Conservation (phyloP, 2,797 vertebrate species). For the Pyrocephalus nanus region DNA sequence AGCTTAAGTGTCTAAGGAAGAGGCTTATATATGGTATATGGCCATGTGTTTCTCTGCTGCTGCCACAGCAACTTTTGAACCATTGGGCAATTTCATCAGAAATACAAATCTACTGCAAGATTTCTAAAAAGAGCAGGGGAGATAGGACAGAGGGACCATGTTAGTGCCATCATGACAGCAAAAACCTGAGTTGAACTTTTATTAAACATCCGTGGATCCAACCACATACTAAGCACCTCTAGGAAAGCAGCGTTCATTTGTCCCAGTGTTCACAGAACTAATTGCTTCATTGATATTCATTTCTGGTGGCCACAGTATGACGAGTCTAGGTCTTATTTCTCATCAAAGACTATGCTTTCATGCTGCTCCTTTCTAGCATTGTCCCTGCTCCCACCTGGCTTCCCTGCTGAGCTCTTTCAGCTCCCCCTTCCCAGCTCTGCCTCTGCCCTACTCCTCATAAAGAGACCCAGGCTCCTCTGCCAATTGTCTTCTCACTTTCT, state of each 20-base stretch:
- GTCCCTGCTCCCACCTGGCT: not conserved
- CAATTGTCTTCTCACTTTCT: not conserved
- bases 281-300: not conserved
- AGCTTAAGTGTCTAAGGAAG: not conserved
- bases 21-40: not conserved
- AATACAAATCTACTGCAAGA: not conserved
- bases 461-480: not conserved
- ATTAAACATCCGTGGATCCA: not conserved
- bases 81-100: not conserved
- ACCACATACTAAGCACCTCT: not conserved
- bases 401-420: not conserved
- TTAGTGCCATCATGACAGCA: not conserved
- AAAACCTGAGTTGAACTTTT: not conserved
- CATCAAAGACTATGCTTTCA: not conserved
- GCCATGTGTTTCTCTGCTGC: not conserved
- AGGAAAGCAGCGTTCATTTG: not conserved
- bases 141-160: not conserved
- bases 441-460: not conserved
- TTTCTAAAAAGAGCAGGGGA: not conserved
- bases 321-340: not conserved
- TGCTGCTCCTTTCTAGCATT: not conserved
- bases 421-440: not conserved
- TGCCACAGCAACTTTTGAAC: not conserved
- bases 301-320: not conserved
- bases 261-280: not conserved